A percentile compares a stretch with the other conserved stretches of the same genome.
These are phyloP conservation scores for Geopemphigus sp. DNA, from an alignment of 1,140 invertebrate species.

Conservation along the genomic window DNA sequence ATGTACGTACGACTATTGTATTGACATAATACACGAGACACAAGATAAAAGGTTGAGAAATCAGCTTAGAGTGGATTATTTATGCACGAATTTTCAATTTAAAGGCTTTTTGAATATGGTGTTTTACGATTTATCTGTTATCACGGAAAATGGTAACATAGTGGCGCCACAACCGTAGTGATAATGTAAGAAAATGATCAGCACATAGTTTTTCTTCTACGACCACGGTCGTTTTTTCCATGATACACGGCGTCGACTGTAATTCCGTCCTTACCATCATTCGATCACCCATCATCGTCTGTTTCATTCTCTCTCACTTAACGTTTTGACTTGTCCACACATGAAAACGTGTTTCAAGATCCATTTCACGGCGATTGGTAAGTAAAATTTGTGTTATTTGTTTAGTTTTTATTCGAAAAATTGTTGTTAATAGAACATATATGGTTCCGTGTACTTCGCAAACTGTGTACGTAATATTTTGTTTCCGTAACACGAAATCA, in stretches of 20 bases:
- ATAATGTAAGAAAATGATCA: too few species aligned
- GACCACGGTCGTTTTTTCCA: constrained; percentile 17
- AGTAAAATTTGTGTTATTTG: constrained; percentile 15
- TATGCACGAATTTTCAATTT: too few species aligned
- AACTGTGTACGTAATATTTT: not conserved
- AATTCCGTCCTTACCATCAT: constrained; percentile 38
- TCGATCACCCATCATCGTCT: not conserved
- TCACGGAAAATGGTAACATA: too few species aligned
- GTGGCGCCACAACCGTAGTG: too few species aligned
- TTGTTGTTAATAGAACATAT: not conserved
- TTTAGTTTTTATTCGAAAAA: not conserved
- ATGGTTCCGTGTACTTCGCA: not conserved
- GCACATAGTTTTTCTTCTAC: not conserved
- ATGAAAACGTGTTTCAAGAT: constrained; percentile 45
- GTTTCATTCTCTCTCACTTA: constrained; percentile 40
- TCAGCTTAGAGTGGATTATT: too few species aligned
- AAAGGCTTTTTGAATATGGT: too few species aligned
- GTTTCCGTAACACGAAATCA: not conserved
- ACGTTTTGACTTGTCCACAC: constrained; percentile 37
- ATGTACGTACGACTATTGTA: too few species aligned
- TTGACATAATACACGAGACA: too few species aligned
- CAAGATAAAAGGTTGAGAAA: too few species aligned
- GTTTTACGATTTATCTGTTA: too few species aligned
- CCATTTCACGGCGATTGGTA: constrained; percentile 16
- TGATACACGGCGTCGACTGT: constrained; percentile 42